Conservation (phyloP, 2,797 vertebrate species). For the Scarus forsteni region DNA sequence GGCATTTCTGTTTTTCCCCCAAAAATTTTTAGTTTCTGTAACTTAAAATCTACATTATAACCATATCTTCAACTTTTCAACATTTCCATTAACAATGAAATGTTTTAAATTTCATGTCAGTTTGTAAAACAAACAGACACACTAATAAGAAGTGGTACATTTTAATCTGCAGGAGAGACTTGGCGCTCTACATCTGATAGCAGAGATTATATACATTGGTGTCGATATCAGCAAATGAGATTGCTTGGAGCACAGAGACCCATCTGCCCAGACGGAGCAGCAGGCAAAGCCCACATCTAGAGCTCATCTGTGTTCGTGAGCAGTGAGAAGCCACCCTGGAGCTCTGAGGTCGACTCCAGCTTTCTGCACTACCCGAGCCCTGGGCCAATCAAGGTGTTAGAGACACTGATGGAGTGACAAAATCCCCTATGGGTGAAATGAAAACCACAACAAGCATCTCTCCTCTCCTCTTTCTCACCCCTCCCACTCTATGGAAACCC, state of each 20-base stretch:
- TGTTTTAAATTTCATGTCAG: too few relatives aligned
- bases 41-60: too few relatives aligned
- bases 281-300: slow-evolving; percentile 55
- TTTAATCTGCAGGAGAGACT: too few relatives aligned
- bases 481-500: slow-evolving; percentile 26
- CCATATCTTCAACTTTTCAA: too few relatives aligned
- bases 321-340: slow-evolving; percentile 31
- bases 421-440: slow-evolving; percentile 57
- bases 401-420: slow-evolving; percentile 58
- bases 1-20: too few relatives aligned
- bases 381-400: slow-evolving; percentile 25
- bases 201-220: too few relatives aligned
- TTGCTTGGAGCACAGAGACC: slow-evolving; percentile 37
- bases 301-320: slow-evolving; percentile 49
- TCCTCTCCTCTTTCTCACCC: slow-evolving; percentile 33
- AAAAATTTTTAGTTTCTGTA: too few relatives aligned
- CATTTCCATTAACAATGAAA: too few relatives aligned
- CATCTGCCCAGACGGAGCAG: slow-evolving; percentile 64
- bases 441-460: slow-evolving; percentile 54
- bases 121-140: too few relatives aligned
- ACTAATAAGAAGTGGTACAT: too few relatives aligned
- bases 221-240: too few relatives aligned
- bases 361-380: slow-evolving; percentile 5
- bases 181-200: too few relatives aligned
- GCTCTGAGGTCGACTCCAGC: slow-evolving; percentile 44